phyloP scores from a whole-genome alignment of 2,113 vertebrate species.

The Poicephalus gulielmi region DNA sequence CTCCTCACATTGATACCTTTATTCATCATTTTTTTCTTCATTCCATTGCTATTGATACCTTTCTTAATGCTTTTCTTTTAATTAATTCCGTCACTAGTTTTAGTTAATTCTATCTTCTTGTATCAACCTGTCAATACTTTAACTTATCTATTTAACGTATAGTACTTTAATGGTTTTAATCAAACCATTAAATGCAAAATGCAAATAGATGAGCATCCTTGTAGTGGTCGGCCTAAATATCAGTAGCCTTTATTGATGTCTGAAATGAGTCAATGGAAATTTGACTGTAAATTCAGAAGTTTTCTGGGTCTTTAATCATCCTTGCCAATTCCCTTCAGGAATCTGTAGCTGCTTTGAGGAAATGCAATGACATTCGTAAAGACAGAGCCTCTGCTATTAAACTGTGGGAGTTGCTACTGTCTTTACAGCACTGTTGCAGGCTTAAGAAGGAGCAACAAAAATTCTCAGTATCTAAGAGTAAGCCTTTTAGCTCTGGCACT shows the following conservation, averaged over 20 bases:
- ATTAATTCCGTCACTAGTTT: neutral
- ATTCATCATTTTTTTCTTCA: neutral
- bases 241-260: fast-evolving
- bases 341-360: neutral
- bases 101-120: neutral
- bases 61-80: neutral
- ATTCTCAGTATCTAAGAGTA: neutral
- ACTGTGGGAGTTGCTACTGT: fast-evolving
- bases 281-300: neutral
- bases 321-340: neutral
- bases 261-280: neutral
- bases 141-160: neutral
- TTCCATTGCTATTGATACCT: neutral
- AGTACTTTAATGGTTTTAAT: neutral
- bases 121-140: neutral
- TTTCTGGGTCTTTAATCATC: neutral
- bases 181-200: neutral
- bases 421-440: no score
- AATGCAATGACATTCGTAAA: neutral
- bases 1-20: neutral
- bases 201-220: neutral
- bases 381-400: neutral
- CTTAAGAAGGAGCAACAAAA: neutral
- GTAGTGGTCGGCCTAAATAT: neutral
- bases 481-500: neutral